Base-by-base conservation (phyloP, 2,888 invertebrate genomes). In the Eupithecia subumbrata region DNA sequence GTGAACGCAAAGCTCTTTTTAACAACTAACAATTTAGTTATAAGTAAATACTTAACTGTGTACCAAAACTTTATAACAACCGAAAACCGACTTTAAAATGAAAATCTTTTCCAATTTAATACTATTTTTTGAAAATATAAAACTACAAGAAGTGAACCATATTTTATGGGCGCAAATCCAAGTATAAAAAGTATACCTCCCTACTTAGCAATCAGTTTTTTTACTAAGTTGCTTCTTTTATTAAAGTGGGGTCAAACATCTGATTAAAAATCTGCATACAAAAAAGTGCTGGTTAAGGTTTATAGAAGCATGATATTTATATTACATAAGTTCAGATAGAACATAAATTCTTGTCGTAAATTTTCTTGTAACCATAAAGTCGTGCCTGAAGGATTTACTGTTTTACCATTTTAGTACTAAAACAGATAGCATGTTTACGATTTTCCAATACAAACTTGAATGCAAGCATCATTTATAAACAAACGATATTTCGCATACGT, bases 351-450 rank as follows among this genome's bases (percentile, higher is more conserved):
- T 43, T 68, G 60, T 64, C 60, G 70, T 76, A 73, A 75, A 76
- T 74, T 60, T 76, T 71, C 64, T 25, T 40, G 56, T 48, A 45
- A 52, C 74, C 66, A 71, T 75, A 76, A 76, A 76, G 74, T 73
- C 8, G 48, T 75, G 71, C 56, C 72, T 71, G 71, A 45, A 70
- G 74, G 74, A 74, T 79, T 75, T 77, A 78, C 75, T 72, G 69
- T 75, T 78, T 76, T 72, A 76, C 73, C 64, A 76, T 76, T 74
- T 72, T 74, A 73, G 68, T 69, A 45, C 73, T 69, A 66, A 78
- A 78, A 76, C 71, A 37, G 75, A 78, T 79, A 77, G 80, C 81
- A 79, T 82, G 79, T 78, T 75, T 75, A 78, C 71, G 76, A 79
- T 77, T 73, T 69, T 69, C 71, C 74, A 75, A 75, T 69, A n/a